Evolutionary conservation across 2,797 vertebrate genomes (phyloP).

Genomic region (Nyctalus aviator): DNA sequence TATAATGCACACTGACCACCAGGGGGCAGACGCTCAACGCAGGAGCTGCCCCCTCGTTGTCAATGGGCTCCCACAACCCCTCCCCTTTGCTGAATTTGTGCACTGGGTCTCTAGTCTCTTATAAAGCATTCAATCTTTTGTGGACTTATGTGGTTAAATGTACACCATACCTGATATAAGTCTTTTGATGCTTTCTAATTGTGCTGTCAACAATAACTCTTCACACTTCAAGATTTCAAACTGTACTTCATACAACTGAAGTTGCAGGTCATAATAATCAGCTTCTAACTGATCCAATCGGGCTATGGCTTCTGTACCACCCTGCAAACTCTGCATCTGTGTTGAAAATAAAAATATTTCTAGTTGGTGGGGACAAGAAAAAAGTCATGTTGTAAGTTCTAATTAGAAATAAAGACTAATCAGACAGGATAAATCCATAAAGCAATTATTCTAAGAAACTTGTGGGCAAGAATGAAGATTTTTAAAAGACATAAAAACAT

Average conservation of each 20-base stretch:
- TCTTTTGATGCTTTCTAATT: constrained; percentile 96
- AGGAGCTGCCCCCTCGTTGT: too few relatives aligned
- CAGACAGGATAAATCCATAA: background rate
- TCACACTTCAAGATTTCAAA: constrained; percentile 97
- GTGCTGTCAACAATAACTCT: constrained; percentile 95
- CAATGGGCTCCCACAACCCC: too few relatives aligned
- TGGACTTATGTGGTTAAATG: background rate
- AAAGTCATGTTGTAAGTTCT: background rate
- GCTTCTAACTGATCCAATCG: constrained; percentile 96
- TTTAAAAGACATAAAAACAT: background rate
- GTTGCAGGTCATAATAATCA: constrained; percentile 96
- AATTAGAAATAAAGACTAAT: constrained; percentile 24
- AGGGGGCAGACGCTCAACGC: too few relatives aligned
- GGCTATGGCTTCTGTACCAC: constrained; percentile 94
- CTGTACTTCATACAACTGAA: constrained; percentile 97
- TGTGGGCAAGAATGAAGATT: background rate
- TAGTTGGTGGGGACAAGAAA: background rate
- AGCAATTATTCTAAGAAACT: background rate
- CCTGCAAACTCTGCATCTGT: constrained; percentile 96
- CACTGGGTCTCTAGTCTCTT: background rate
- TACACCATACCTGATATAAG: constrained; percentile 93
- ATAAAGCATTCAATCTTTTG: background rate
- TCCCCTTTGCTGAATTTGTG: too few relatives aligned
- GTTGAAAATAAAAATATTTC: constrained; percentile 31
- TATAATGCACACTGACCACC: too few relatives aligned